Evolutionary conservation across 1,140 invertebrate species (phyloP), one percentile per base, ranked within the genome.

Genomic region (Hylaeus volcanicus): DNA sequence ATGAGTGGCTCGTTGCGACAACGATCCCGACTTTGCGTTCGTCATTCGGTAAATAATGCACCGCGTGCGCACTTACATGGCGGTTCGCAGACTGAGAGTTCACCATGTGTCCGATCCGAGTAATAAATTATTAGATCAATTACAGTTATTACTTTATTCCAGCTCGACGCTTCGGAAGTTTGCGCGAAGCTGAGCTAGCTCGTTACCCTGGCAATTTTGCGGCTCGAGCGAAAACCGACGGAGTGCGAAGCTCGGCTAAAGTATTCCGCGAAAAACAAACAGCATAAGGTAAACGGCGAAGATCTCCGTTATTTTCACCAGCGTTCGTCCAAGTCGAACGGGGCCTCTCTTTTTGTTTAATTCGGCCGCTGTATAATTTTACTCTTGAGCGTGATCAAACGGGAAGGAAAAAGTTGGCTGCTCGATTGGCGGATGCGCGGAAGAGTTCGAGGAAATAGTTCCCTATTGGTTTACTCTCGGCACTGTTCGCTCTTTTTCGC

Each of bases 91-190:
- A 1, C 14, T 5, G 68, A 72, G 48, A 9, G 26, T 11, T 70
- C 82, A 70, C 76, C 41, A 76, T 74, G 43, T 65, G 61, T 72
- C 68, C 73, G 60, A 81, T 78, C 60, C 73, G 79, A 69, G 85
- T 90, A 89, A 91, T 91, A 92, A 91, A 87, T 92, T 92, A 92
- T 92, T 90, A 90, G 91, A 92, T 92, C 91, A 92, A 92, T 92
- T 92, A 92, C 87, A 90, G 91, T 91, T 91, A 91, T 91, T 92
- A 92, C 91, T 92, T 92, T 92, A 91, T 92, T 92, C 88, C 81
- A 69, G 82, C 86, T 88, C 86, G 85, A 89, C 81, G 86, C 86
- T 80, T 82, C 74, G 61, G 77, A 90, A 91, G 84, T 91, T 92
- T 87, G 14, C 88, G 86, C 85, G 82, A 79, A 80, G 89, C 89